Evolutionary conservation across 1,140 invertebrate genomes (phyloP).

Genomic region (Polyergus mexicanus): DNA sequence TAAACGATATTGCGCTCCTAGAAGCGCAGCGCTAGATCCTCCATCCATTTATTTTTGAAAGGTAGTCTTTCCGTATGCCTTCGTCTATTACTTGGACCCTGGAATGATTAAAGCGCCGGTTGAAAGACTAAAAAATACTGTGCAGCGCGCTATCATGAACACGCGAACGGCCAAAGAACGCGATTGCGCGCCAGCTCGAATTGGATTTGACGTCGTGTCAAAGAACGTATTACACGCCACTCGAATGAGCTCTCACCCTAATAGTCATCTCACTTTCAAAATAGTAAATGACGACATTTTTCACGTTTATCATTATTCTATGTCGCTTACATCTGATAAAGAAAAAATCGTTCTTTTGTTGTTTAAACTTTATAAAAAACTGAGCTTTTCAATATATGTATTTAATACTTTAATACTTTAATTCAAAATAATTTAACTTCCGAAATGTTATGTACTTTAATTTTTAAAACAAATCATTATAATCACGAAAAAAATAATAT

Average conservation of each 20-base stretch:
- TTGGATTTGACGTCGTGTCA: conserved; percentile 36
- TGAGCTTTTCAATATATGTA: neutral
- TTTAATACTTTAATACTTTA: too few species aligned
- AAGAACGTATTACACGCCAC: conserved; percentile 36
- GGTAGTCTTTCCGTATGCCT: conserved; percentile 46
- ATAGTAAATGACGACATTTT: conserved; percentile 19
- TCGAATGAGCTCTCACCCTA: conserved; percentile 23
- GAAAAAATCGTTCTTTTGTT: neutral
- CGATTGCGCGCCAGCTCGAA: neutral
- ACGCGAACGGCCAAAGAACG: conserved; percentile 7
- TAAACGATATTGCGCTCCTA: conserved; percentile 59
- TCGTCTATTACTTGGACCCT: conserved; percentile 54
- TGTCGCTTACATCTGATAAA: neutral
- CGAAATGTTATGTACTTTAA: neutral
- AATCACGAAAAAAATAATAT: neutral
- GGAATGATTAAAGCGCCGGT: conserved; percentile 60
- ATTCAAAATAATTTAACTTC: neutral
- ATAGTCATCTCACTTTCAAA: conserved; percentile 16
- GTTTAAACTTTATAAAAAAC: neutral
- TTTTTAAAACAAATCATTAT: too few species aligned
- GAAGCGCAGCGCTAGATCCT: conserved; percentile 30
- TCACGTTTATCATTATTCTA: neutral
- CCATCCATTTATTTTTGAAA: conserved; percentile 66
- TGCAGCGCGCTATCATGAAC: conserved; percentile 9
- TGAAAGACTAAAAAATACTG: conserved; percentile 64